Base-by-base conservation (phyloP, 1,140 invertebrate genomes). In the Drosophila setifemur region DNA sequence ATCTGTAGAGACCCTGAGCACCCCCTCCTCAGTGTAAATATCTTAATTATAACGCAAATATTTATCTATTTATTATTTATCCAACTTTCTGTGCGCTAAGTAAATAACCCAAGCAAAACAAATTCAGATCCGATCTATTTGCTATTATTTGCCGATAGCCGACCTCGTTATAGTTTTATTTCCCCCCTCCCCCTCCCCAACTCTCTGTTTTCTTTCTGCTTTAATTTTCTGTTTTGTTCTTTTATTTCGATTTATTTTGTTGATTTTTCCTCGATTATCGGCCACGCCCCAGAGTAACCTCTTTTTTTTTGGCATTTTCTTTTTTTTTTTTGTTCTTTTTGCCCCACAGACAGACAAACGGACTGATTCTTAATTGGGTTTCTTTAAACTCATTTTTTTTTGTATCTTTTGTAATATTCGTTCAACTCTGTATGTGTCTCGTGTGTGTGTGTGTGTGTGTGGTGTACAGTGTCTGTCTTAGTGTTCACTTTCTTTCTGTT, bases 81-180 rank as follows among this genome's bases (percentile, higher is more conserved):
- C 42, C 60, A 64, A 40, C 57, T 39, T 47, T 64, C 25, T 14
- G 23, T 44, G 28, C 14, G 23, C 57, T 18, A 23, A 66, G 61
- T 81, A 81, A 75, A 81, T 60, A 74, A 57, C 48, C 6, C 19
- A 14, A 42, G 29, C 44, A 47, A 47, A n/a, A 49, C 26, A 49
- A 58, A 70, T 29, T 26, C 39, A 48, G 19, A 45, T 26, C 66
- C 69, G 39, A 25, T 58, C 33, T 45, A 12, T 75, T 50, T 44
- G 58, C 61, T 31, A 40, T 43, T 69, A 43, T 6, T 58, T 33
- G 66, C 52, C 54, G 11, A 70, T 64, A 40, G 66, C 69, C 47
- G 81, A 71, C 79, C 79, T 79, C 79, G 66, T 71, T 83, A 33
- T 72, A 37, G 52, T 66, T 47, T 45, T 44, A 26, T 14, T 48